phyloP scores from a whole-genome alignment of 2,888 invertebrate species.

The Dynastes hyllus region DNA sequence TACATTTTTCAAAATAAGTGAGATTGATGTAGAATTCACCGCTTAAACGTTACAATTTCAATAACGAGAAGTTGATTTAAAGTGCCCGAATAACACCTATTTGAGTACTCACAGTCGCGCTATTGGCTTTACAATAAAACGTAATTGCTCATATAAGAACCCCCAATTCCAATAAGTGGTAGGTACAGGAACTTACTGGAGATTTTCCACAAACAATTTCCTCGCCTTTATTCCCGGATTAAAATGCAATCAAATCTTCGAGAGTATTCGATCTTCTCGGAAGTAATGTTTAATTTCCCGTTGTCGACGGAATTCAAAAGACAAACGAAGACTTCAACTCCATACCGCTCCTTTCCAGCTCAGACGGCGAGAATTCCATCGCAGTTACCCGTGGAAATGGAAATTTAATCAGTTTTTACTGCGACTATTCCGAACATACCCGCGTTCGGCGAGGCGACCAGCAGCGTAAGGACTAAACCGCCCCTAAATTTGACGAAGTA shows the following conservation, averaged over 20 bases:
- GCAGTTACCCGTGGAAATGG: conserved; percentile 42
- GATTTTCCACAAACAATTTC: conserved; percentile 44
- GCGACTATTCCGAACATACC: conserved; percentile 27
- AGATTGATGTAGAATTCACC: no score
- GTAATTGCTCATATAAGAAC: conserved; percentile 2
- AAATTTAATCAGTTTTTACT: conserved; percentile 49
- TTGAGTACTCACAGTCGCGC: neutral
- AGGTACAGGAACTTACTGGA: conserved; percentile 32
- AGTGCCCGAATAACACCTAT: neutral
- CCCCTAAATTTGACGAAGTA: conserved; percentile 49
- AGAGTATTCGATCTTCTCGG: conserved; percentile 38
- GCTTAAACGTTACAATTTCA: no score
- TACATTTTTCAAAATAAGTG: neutral
- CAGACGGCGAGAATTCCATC: conserved; percentile 28
- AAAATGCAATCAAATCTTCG: conserved; percentile 42
- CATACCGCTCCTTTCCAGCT: conserved; percentile 28
- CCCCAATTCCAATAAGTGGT: conserved; percentile 31
- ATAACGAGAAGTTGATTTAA: neutral
- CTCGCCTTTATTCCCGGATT: conserved; percentile 32
- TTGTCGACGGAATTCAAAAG: conserved; percentile 42
- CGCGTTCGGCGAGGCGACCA: conserved; percentile 9
- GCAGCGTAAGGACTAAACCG: conserved; percentile 15
- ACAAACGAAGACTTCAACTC: conserved; percentile 45
- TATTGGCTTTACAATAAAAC: neutral
- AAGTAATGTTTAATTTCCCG: conserved; percentile 46